phyloP scores from a whole-genome alignment of 2,888 invertebrate genomes.

The Chrysolina americana region DNA sequence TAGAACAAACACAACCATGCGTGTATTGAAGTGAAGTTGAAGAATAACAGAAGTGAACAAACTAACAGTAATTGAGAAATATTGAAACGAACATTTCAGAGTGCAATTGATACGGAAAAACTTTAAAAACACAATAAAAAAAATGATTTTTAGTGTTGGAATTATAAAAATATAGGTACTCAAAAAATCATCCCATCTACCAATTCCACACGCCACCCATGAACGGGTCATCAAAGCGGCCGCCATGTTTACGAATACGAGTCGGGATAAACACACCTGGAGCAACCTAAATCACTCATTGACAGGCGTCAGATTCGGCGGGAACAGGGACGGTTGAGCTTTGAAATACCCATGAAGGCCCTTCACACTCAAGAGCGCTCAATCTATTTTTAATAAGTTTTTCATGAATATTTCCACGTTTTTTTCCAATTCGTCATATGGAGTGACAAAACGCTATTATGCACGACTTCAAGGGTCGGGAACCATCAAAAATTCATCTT shows the following conservation, averaged over 20 bases:
- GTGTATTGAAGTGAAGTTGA: too few relatives aligned
- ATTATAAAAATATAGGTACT: background rate
- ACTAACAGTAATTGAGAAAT: too few relatives aligned
- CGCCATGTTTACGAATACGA: constrained; percentile 65
- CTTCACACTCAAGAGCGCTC: constrained; percentile 30
- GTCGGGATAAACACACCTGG: constrained; percentile 69
- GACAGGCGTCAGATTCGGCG: constrained; percentile 57
- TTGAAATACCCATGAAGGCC: constrained; percentile 16
- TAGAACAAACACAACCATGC: too few relatives aligned
- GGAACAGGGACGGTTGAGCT: constrained; percentile 36
- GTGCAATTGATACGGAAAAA: too few relatives aligned
- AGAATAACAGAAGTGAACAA: too few relatives aligned
- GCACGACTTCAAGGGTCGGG: background rate
- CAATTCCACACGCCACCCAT: constrained; percentile 25
- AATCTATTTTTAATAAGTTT: constrained; percentile 42
- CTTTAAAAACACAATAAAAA: background rate
- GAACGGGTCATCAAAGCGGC: constrained; percentile 62
- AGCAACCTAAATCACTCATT: constrained; percentile 66
- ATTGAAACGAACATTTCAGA: too few relatives aligned
- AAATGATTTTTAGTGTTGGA: background rate
- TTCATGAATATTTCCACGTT: constrained; percentile 32
- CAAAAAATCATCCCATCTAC: background rate
- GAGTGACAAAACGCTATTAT: constrained; percentile 11
- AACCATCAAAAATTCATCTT: constrained; percentile 4
- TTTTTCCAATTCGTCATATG: constrained; percentile 36